phyloP scores from a whole-genome alignment of 2,888 invertebrate species.

The Drosophila leonis region DNA sequence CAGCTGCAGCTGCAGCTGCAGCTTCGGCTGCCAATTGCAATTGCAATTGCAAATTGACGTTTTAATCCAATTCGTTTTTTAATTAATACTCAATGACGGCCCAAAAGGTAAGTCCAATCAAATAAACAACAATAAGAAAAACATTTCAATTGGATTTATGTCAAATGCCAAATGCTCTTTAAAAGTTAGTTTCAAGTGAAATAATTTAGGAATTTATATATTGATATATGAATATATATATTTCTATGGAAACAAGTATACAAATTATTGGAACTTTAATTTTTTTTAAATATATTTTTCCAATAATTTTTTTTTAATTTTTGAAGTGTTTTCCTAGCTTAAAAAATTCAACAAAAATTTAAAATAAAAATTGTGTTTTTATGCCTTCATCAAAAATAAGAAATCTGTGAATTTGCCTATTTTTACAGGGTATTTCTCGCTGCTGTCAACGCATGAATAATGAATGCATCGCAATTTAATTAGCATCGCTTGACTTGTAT shows the following conservation, averaged over 20 bases:
- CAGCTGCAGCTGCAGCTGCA: constrained; percentile 3
- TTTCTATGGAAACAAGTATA: too few relatives aligned
- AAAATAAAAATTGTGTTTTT: too few relatives aligned
- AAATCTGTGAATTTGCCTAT: too few relatives aligned
- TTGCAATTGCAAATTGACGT: constrained; percentile 52
- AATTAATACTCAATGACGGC: constrained; percentile 61
- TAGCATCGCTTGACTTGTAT: constrained; percentile 33
- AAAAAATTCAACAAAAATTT: too few relatives aligned
- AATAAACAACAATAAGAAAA: constrained; percentile 11
- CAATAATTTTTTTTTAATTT: too few relatives aligned
- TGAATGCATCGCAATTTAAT: constrained; percentile 19
- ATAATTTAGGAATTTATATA: too few relatives aligned
- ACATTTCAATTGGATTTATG: background rate
- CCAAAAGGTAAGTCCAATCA: constrained; percentile 35
- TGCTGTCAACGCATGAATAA: background rate
- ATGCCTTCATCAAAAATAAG: too few relatives aligned
- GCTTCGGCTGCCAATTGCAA: constrained; percentile 14
- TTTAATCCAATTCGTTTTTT: constrained; percentile 67
- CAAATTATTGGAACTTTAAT: too few relatives aligned
- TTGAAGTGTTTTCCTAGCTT: too few relatives aligned
- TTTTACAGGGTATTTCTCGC: background rate
- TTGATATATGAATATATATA: too few relatives aligned
- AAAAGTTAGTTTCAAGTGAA: background rate
- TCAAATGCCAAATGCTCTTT: too few relatives aligned
- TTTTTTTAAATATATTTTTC: too few relatives aligned